Evolutionary conservation across 2,797 vertebrate species (phyloP).

Genomic region (Eulemur mongoz): DNA sequence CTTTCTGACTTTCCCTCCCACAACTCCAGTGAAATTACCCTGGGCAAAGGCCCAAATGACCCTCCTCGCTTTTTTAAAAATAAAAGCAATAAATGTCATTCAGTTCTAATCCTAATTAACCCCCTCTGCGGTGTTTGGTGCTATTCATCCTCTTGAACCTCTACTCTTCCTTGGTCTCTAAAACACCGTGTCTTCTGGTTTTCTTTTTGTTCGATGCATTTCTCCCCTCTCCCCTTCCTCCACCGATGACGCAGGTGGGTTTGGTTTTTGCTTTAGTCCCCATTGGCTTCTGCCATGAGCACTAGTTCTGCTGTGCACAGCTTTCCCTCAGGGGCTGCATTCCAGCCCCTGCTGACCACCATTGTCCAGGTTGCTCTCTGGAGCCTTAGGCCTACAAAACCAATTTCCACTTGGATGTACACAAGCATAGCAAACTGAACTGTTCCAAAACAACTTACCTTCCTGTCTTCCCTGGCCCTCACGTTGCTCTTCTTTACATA

Average conservation of each 20-base stretch:
- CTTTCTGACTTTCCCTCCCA: not conserved
- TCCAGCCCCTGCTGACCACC: not conserved
- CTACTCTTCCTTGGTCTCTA: not conserved
- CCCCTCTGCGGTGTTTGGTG: not conserved
- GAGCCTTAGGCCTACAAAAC: not conserved
- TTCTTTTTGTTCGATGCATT: not conserved
- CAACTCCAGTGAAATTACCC: not conserved
- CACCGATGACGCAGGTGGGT: not conserved
- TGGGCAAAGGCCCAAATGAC: not conserved
- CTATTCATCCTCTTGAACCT: not conserved
- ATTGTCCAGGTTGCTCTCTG: not conserved
- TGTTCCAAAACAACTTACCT: not conserved
- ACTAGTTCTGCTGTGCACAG: not conserved
- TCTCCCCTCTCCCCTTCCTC: not conserved
- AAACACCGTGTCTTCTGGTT: not conserved
- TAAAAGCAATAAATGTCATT: not conserved
- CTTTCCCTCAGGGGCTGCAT: not conserved
- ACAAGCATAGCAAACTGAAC: not conserved
- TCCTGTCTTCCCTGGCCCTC: not conserved
- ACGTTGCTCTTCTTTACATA: not conserved
- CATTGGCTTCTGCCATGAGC: not conserved
- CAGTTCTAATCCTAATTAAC: not conserved
- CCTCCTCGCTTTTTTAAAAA: not conserved
- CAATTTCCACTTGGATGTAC: not conserved
- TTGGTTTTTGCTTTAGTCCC: not conserved